Evolutionary conservation across 2,888 invertebrate species (phyloP), one percentile per base, ranked within the genome.

Genomic region (Oeneis ivallda): DNA sequence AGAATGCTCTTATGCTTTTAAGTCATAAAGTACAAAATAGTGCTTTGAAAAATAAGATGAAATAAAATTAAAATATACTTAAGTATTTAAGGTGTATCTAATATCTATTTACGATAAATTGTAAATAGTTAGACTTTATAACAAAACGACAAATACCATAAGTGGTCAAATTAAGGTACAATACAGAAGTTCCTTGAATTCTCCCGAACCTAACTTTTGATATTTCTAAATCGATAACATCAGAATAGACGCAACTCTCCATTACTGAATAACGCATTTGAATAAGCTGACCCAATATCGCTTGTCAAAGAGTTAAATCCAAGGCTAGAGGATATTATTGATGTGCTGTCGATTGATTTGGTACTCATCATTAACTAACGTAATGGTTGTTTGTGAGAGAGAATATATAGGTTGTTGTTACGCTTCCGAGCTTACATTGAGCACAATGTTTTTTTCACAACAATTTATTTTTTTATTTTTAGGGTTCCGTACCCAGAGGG

Each of bases 351-450:
- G 70, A 74, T 77, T 73, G 74, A 76, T 75, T 76, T 73, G 74
- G 73, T 78, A 80, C 74, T 79, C 75, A 79, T 81, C 79, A 81
- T 85, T 83, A 83, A 79, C 73, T 78, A 79, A 76, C 77, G 79
- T 80, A 80, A 82, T 79, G 72, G 19, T 5, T 13, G 19, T 39
- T 17, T 77, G 79, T 80, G 80, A 82, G 79, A 72, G 70, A 73
- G 65, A 72, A 75, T 72, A 75, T 72, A 67, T 69, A 67, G 67
- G 63, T 68, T 60, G 60, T 63, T 26, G 26, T 37, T 58, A 57
- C 58, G 66, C 53, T 54, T 61, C 50, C 45, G 43, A 66, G 62
- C 53, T 69, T 64, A 62, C 64, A 65, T 64, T 64, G 62, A 62
- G 50, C 41, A 53, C 26, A 32, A 39, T 26, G 26, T 26, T 26